These are phyloP conservation scores for Siniperca knerii DNA, from an alignment of 2,113 vertebrate genomes.

Conservation along the genomic window DNA sequence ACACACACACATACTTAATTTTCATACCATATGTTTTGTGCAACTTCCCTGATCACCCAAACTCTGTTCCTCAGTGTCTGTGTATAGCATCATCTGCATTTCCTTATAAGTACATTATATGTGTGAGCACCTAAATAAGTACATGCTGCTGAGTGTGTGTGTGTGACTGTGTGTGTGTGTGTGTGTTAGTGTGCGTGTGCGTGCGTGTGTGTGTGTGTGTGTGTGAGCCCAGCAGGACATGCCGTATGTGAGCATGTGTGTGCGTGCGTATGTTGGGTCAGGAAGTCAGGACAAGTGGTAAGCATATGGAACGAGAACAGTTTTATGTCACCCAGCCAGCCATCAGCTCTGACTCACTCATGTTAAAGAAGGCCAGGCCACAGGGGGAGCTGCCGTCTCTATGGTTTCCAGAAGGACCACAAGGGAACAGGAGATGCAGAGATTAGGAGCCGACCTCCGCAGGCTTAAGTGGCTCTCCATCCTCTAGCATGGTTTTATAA, in stretches of 20 bases:
- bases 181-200: neutral
- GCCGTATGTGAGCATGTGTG: conserved; percentile 16
- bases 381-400: conserved; percentile 76
- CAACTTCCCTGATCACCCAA: neutral
- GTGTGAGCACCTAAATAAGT: conserved; percentile 1
- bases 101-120: conserved; percentile 10
- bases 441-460: conserved; percentile 61
- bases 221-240: neutral
- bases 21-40: conserved; percentile 54
- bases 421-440: conserved; percentile 70
- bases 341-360: conserved; percentile 76
- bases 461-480: conserved; percentile 63
- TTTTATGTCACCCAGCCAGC: conserved; percentile 66
- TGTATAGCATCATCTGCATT: neutral
- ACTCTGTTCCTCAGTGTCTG: neutral
- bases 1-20: conserved; percentile 33
- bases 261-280: conserved; percentile 47
- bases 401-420: conserved; percentile 77
- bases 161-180: neutral
- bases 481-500: conserved; percentile 55
- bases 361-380: conserved; percentile 77
- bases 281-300: conserved; percentile 56
- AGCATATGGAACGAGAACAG: conserved; percentile 72
- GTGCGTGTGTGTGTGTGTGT: neutral
- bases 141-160: neutral